Conservation (phyloP, 2,797 vertebrate genomes). For the Chaenodraco wilsoni region DNA sequence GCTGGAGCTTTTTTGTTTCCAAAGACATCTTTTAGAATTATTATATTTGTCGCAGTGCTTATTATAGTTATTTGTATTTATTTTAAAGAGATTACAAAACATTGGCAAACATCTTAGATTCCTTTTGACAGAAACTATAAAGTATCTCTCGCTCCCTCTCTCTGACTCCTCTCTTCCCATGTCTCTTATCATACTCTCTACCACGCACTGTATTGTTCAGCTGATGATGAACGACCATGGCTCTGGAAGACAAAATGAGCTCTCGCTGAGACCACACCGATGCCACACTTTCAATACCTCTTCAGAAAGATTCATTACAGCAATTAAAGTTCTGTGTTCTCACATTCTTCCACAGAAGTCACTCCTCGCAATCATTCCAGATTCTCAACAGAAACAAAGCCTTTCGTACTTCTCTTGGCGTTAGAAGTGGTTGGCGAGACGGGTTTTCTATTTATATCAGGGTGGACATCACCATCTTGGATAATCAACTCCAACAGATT, state of each 20-base stretch:
- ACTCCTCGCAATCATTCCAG: constrained; percentile 53
- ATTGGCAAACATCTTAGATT: constrained; percentile 33
- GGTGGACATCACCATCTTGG: constrained; percentile 82
- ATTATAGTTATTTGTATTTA: constrained; percentile 2
- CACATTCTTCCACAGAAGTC: constrained; percentile 67
- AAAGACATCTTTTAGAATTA: neutral
- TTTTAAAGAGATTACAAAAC: constrained; percentile 14
- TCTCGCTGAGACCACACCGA: constrained; percentile 74
- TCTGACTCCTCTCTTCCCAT: constrained; percentile 28
- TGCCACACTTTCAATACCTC: constrained; percentile 77
- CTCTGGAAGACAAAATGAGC: constrained; percentile 70
- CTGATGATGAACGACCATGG: constrained; percentile 75
- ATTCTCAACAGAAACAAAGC: constrained; percentile 51
- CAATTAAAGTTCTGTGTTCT: constrained; percentile 81
- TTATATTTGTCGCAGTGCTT: neutral
- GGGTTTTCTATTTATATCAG: constrained; percentile 79
- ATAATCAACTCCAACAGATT: constrained; percentile 86
- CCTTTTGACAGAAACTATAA: constrained; percentile 20
- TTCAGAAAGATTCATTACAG: constrained; percentile 84
- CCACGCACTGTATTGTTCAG: constrained; percentile 69
- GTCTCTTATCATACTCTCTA: constrained; percentile 67
- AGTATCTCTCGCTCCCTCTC: constrained; percentile 7
- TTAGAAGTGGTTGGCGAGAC: constrained; percentile 65
- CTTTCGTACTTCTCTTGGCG: constrained; percentile 44
- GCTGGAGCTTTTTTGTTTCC: neutral